Conservation (phyloP, 2,797 vertebrate species). For the Benthosema pterotum region DNA sequence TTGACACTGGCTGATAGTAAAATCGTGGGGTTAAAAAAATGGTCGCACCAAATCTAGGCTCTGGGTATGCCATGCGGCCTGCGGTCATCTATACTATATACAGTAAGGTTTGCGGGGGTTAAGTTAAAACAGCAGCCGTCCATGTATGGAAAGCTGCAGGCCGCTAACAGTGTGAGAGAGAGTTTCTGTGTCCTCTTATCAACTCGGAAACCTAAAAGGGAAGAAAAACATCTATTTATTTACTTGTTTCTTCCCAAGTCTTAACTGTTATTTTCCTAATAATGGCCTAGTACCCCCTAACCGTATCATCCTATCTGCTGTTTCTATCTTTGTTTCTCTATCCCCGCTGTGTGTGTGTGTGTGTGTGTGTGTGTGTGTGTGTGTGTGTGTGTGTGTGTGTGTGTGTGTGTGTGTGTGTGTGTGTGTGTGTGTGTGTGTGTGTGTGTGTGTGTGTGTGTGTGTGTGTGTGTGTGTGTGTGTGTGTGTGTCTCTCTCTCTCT, state of each 20-base stretch:
- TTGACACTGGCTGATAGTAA: no score
- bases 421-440: not conserved
- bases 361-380: not conserved
- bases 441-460: not conserved
- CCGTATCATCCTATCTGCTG: conserved; percentile 19
- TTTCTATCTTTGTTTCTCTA: conserved; percentile 11
- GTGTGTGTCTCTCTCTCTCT: not conserved
- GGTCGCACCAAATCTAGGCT: no score
- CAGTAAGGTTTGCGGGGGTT: no score
- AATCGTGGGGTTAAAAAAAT: no score
- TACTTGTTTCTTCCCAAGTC: not conserved
- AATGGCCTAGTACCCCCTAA: conserved; percentile 6
- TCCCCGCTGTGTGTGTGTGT: conserved; percentile 9
- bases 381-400: conserved; percentile 3
- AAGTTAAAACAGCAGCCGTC: conserved; percentile 31
- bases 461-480: not conserved
- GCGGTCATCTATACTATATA: no score
- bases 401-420: conserved; percentile 5
- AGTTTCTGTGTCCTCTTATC: conserved; percentile 22
- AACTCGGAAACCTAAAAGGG: conserved; percentile 24
- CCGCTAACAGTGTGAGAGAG: conserved; percentile 9
- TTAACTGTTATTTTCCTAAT: conserved; percentile 18
- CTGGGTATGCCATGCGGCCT: no score
- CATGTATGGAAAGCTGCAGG: conserved; percentile 6
- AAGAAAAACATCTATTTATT: conserved; percentile 22